Base-by-base conservation (phyloP, 1,140 invertebrate genomes). In the Tribolium madens region DNA sequence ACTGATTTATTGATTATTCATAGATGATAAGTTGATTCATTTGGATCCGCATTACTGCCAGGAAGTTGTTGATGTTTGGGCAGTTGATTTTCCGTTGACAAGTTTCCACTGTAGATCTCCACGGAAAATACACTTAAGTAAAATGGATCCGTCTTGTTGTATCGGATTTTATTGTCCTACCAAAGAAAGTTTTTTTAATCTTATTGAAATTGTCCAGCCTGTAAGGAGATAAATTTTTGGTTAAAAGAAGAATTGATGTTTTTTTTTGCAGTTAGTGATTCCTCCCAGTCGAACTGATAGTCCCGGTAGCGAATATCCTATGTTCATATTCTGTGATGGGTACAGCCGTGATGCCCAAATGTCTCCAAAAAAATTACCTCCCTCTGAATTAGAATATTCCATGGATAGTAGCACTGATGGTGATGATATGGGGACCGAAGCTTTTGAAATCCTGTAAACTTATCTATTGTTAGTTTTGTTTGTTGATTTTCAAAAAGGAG, bases 31-130 rank as follows among this genome's bases (percentile, higher is more conserved):
- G 86, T 86, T 97, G 50, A 96, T 98, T 81, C 94, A 96, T 85
- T 86, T 98, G 75, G 96, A 98, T 87, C 96, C 96, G 7, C 96
- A 98, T 86, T 95, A 96, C 81, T 96, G 95, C 83, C 96, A 97
- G 86, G 94, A 97, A 85, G 92, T 93, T 82, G 93, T 97, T 6
- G 93, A 96, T 86, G 92, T 94, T 0, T 91, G 91, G 86, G 90
- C 91, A 81, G 87, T 90, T 70, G 90, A 91, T 81, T 94, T 94
- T 84, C 88, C 92, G 0, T 84, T 94, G 26, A 87, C 92, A 80
- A 92, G 92, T 18, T 97, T 95, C 87, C 96, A 97, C 84, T 97
- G 95, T 84, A 88, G 91, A 68, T 93, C 93, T 14, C 95, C 96
- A n/a, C 89, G 95, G 52, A 97, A 97, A 86, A 91, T 97, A 85